These are phyloP conservation scores for Gymnobelideus leadbeateri DNA, from an alignment of 2,113 vertebrate species.

Conservation along the genomic window DNA sequence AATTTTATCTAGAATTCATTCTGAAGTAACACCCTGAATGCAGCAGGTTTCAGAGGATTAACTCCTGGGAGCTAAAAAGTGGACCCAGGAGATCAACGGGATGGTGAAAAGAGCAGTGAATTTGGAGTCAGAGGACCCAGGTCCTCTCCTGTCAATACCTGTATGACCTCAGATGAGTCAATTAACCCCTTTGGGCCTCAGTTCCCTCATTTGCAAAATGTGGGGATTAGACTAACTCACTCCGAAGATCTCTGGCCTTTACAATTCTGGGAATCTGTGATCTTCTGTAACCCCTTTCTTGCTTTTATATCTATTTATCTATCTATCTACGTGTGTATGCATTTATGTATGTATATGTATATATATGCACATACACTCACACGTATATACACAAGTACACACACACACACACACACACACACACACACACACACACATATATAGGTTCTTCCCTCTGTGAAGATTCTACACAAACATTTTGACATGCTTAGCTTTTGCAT, in stretches of 20 bases:
- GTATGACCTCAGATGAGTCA: background rate
- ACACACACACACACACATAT: background rate
- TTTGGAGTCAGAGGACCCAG: background rate
- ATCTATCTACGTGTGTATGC: no score
- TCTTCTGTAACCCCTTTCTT: background rate
- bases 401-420: no score
- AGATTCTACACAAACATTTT: background rate
- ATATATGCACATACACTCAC: no score
- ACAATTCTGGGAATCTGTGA: background rate
- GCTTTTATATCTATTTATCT: no score
- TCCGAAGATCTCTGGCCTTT: background rate
- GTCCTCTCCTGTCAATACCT: background rate
- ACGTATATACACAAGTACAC: no score
- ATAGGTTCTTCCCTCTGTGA: background rate
- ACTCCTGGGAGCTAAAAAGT: background rate
- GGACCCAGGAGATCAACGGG: background rate
- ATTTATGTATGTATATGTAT: no score
- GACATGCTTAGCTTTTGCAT: background rate
- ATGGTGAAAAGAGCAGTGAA: background rate
- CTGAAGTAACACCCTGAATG: background rate
- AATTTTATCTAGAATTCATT: background rate
- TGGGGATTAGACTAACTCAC: background rate
- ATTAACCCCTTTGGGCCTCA: background rate
- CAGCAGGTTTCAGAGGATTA: background rate
- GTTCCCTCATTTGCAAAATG: background rate